Evolutionary conservation across 2,113 vertebrate genomes (phyloP), one percentile per base, ranked within the genome.

Genomic region (Alethe castanea): DNA sequence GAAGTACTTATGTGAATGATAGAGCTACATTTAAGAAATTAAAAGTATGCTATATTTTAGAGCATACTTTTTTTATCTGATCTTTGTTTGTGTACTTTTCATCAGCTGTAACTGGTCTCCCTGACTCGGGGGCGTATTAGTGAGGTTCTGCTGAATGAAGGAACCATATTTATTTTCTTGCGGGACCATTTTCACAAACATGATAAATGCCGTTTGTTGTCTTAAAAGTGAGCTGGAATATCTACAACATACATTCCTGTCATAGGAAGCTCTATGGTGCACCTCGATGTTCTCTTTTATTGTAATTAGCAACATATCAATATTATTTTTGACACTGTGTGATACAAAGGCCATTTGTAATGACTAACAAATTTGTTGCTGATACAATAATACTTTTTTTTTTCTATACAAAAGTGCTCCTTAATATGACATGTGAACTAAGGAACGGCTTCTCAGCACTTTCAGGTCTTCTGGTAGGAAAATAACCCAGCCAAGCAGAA

Each of bases 201-300:
- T 42, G 79, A 82, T 95, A 94, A 94, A 88, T 96, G 66, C 95
- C 77, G 77, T 97, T 97, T 95, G 35, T 81, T 73, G 88, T 97
- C 96, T 97, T 98, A 97, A 96, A 94, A 94, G 48, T 95, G 74
- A 94, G 94, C 90, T 97, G 87, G 94, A 97, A 95, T 90, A 95
- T 92, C 66, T 82, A 72, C 88, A 87, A 80, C 38, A 48, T 92
- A 91, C 96, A 96, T 97, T 98, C 96, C 95, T 95, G 81, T 91
- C 62, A 33, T n/a, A 72, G 89, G 85, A 95, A 88, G 81, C 86
- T 94, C 73, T 92, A 64, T 87, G 86, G 57, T 93, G 93, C 95
- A 90, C 86, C 91, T 96, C 90, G 84, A 94, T 86, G 80, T 96
- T 85, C 92, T 97, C 69, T 88, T 97, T 95, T 97, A 92, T 96